Evolutionary conservation across 2,888 invertebrate genomes (phyloP).

Genomic region (Dermolepida albohirtum): DNA sequence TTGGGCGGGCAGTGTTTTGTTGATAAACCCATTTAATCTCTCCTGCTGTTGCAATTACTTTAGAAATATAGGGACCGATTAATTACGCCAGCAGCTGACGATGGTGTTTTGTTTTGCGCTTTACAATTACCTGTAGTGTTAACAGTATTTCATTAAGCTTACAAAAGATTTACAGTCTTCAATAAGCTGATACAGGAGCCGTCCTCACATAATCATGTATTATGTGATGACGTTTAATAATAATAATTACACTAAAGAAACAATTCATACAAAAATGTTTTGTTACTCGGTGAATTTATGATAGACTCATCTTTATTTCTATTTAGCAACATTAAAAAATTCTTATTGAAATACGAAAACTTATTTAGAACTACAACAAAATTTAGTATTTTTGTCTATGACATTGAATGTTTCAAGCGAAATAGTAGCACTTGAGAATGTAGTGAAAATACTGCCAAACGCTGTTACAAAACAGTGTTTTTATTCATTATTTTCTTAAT

Average conservation of each 20-base stretch:
- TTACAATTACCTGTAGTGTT: background rate
- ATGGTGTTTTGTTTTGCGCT: background rate
- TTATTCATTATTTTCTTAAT: too few species aligned
- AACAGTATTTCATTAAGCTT: constrained; percentile 15
- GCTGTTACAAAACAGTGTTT: too few species aligned
- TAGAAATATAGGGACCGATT: constrained; percentile 7
- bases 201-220: constrained; percentile 1
- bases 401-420: too few species aligned
- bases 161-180: background rate
- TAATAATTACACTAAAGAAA: background rate
- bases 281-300: too few species aligned
- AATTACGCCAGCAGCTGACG: constrained; percentile 3
- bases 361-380: too few species aligned
- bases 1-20: background rate
- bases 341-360: too few species aligned
- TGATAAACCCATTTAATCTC: constrained; percentile 9
- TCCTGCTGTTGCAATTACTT: constrained; percentile 6
- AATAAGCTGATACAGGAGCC: constrained; percentile 1
- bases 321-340: too few species aligned
- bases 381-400: too few species aligned
- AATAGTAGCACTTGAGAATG: too few species aligned
- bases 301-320: too few species aligned
- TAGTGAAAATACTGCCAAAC: too few species aligned
- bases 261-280: too few species aligned
- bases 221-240: background rate